Conservation (phyloP, 2,113 vertebrate genomes). For the Nycticorax nycticorax region DNA sequence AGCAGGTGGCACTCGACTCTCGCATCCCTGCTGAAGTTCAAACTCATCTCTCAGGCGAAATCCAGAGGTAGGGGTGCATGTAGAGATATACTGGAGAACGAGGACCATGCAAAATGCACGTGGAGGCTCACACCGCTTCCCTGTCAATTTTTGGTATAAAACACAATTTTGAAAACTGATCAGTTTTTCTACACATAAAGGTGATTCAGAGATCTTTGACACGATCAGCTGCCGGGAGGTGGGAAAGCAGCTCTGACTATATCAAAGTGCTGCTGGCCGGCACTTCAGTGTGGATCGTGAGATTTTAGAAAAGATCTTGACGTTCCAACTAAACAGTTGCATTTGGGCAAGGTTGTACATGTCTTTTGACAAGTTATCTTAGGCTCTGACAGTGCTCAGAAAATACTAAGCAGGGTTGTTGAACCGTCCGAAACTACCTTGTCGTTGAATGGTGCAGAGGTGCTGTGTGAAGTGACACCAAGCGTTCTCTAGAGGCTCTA, state of each 20-base stretch:
- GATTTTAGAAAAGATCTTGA: background rate
- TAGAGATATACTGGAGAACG: background rate
- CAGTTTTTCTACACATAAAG: background rate
- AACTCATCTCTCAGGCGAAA: background rate
- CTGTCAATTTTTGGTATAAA: background rate
- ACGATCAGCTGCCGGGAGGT: background rate
- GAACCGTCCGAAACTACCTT: background rate
- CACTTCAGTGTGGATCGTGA: background rate
- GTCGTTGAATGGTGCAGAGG: background rate
- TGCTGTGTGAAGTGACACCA: background rate
- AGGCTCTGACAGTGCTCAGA: background rate
- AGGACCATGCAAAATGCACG: fast-evolving
- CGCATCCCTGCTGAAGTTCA: background rate
- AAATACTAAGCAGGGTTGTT: background rate
- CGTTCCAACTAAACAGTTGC: background rate
- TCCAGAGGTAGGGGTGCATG: background rate
- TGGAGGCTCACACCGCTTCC: background rate
- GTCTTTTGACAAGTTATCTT: background rate
- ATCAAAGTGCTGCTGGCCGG: background rate
- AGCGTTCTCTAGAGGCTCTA: background rate
- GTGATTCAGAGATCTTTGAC: background rate
- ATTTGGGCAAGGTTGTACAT: background rate
- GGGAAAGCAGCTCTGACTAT: background rate
- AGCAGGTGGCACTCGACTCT: background rate
- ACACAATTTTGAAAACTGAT: background rate